phyloP scores from a whole-genome alignment of 1,140 invertebrate genomes.

The Panagrolaimus sp. region DNA sequence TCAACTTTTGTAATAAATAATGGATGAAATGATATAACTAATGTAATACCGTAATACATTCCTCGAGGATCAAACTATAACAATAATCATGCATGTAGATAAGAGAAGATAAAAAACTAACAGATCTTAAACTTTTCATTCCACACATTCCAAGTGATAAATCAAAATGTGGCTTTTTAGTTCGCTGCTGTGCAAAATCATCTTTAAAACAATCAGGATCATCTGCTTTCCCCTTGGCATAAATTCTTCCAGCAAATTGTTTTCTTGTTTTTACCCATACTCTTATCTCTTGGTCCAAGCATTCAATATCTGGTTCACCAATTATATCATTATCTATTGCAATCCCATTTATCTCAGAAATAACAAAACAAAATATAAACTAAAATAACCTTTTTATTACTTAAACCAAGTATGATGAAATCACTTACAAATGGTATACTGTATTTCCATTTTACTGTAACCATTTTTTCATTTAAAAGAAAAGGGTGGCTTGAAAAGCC shows the following conservation, averaged over 20 bases:
- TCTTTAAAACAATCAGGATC: constrained; percentile 54
- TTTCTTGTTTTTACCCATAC: constrained; percentile 56
- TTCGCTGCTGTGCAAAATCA: constrained; percentile 46
- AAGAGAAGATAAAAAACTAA: constrained; percentile 24
- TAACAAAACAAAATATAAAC: not conserved
- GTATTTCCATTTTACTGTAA: constrained; percentile 7
- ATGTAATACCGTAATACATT: constrained; percentile 58
- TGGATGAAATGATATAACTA: constrained; percentile 57
- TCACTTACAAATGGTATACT: not conserved
- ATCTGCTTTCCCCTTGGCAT: constrained; percentile 56
- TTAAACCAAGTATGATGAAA: not conserved
- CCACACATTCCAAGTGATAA: constrained; percentile 50
- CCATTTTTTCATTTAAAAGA: not conserved
- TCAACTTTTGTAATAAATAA: constrained; percentile 58
- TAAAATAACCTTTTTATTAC: not conserved
- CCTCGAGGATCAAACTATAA: constrained; percentile 53
- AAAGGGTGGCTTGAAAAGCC: constrained; percentile 3
- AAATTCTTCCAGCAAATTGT: constrained; percentile 51
- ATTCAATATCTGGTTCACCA: constrained; percentile 57
- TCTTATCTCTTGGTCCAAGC: constrained; percentile 55
- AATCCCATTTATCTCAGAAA: not conserved
- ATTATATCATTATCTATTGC: constrained; percentile 57
- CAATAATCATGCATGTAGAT: not conserved
- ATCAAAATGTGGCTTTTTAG: constrained; percentile 56
- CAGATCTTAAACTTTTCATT: constrained; percentile 58